These are phyloP conservation scores for Drosophila nigromelanica DNA, from an alignment of 1,140 invertebrate genomes.

Conservation along the genomic window DNA sequence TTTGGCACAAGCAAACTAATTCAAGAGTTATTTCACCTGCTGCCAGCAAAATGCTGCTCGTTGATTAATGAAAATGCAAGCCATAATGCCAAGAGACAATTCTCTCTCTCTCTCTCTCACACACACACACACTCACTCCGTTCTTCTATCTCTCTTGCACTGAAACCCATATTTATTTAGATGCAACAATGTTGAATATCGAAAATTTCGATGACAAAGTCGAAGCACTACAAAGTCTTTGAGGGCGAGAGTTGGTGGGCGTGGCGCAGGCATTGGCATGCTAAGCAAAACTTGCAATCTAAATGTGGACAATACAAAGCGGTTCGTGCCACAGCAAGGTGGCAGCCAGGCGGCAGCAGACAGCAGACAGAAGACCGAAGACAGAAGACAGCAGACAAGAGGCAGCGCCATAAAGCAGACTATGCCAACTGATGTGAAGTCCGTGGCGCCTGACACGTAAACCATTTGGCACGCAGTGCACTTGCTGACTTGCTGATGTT, in stretches of 20 bases:
- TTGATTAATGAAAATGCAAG: constrained; percentile 9
- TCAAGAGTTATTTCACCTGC: not conserved
- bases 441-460: constrained; percentile 67
- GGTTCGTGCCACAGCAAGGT: constrained; percentile 3
- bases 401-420: constrained; percentile 23
- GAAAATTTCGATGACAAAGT: constrained; percentile 44
- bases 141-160: not conserved
- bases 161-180: constrained; percentile 36
- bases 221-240: constrained; percentile 18
- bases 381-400: not conserved
- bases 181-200: constrained; percentile 44
- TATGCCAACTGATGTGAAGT: constrained; percentile 26
- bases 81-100: constrained; percentile 15
- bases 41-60: constrained; percentile 10
- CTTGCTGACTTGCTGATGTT: constrained; percentile 74
- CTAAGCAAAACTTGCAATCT: constrained; percentile 42
- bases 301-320: constrained; percentile 33
- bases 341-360: not conserved
- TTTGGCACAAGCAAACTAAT: constrained; percentile 10
- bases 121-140: too few species aligned
- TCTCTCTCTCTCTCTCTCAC: not conserved
- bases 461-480: constrained; percentile 80
- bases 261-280: not conserved
- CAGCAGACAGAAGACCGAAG: not conserved
- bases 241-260: not conserved